Evolutionary conservation across 1,140 invertebrate genomes (phyloP).

Genomic region (Heliconius melpomene): DNA sequence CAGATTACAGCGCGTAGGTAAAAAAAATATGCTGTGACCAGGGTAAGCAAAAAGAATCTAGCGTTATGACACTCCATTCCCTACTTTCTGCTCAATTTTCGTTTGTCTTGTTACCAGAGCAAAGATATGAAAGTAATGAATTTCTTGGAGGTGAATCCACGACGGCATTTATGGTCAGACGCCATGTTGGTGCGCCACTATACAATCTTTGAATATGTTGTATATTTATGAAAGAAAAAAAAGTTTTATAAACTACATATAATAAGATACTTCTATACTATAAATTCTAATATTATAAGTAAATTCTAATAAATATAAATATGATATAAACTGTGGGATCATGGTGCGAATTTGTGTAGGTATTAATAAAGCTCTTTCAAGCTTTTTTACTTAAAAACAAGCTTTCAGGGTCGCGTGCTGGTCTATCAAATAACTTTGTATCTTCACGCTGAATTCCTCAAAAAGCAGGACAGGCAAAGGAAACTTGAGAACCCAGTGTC

Average conservation of each 20-base stretch:
- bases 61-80: too few species aligned
- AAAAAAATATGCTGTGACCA: too few species aligned
- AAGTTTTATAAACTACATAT: not conserved
- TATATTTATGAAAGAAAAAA: not conserved
- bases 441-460: not conserved
- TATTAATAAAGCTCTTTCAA: constrained; percentile 70
- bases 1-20: too few species aligned
- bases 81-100: too few species aligned
- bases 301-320: constrained; percentile 44
- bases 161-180: too few species aligned
- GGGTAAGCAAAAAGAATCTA: too few species aligned
- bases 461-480: too few species aligned
- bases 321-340: constrained; percentile 37
- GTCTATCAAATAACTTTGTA: not conserved
- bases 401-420: constrained; percentile 40
- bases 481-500: too few species aligned
- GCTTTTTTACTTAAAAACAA: constrained; percentile 9
- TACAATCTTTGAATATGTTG: not conserved
- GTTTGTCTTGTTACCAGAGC: too few species aligned
- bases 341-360: constrained; percentile 78
- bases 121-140: too few species aligned
- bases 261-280: not conserved
- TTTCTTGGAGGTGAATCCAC: too few species aligned
- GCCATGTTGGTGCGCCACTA: too few species aligned
- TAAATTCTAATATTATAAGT: not conserved